Evolutionary conservation across 2,797 vertebrate species (phyloP).

Genomic region (Premnoplex brunnescens): DNA sequence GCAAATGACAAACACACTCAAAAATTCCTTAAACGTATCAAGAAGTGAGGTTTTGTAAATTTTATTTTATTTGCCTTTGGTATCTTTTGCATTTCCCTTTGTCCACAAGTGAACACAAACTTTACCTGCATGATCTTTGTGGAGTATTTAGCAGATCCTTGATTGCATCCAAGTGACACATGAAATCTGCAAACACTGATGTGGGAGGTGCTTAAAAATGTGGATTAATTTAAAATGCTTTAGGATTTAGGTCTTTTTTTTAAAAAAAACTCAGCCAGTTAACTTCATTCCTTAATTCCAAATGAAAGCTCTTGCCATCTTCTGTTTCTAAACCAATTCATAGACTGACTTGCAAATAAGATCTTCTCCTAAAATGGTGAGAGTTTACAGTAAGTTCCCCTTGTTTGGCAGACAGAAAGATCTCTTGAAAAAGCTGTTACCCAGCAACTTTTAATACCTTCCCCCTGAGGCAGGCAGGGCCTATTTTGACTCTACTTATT

Average conservation of each 20-base stretch:
- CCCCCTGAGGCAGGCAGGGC: not conserved
- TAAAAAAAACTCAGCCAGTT: not conserved
- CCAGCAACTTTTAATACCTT: not conserved
- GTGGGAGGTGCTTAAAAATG: not conserved
- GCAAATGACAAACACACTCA: not conserved
- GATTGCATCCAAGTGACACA: not conserved
- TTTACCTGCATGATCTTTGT: not conserved
- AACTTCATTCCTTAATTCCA: not conserved
- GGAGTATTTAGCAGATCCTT: not conserved
- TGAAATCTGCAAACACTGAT: not conserved
- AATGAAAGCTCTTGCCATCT: not conserved
- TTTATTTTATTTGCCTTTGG: not conserved
- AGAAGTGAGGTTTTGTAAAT: not conserved
- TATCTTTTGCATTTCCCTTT: not conserved
- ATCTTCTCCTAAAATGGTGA: not conserved
- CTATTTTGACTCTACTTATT: conserved; percentile 20
- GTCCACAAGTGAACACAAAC: not conserved
- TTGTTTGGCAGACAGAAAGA: not conserved
- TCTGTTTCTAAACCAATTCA: not conserved
- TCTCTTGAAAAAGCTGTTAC: not conserved
- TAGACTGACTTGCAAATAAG: not conserved
- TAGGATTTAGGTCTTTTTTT: not conserved
- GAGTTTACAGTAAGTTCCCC: not conserved
- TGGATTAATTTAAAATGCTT: not conserved
- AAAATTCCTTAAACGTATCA: not conserved